Conservation (phyloP, 2,113 vertebrate species). For the Dipodomys spectabilis region DNA sequence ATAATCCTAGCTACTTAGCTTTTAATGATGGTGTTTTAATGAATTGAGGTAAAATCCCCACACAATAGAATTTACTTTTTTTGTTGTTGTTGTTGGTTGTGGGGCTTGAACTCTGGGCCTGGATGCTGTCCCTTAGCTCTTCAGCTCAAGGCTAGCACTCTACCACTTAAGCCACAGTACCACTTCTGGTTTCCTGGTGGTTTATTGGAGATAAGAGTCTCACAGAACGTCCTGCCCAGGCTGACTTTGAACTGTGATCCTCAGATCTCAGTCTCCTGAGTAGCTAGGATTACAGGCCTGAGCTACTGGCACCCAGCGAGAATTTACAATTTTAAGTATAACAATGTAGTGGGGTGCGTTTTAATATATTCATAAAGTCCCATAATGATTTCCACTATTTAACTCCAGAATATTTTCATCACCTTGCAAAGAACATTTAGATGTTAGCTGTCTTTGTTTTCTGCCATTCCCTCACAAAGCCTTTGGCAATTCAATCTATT, state of each 20-base stretch:
- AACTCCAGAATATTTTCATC: not conserved
- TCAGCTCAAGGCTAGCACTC: too few relatives aligned
- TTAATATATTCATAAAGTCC: not conserved
- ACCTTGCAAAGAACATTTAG: not conserved
- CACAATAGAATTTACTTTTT: not conserved
- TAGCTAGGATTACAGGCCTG: too few relatives aligned
- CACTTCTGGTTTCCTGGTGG: too few relatives aligned
- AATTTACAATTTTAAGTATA: not conserved
- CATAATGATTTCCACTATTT: not conserved
- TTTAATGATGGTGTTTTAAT: not conserved
- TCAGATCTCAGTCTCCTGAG: too few relatives aligned
- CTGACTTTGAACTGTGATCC: too few relatives aligned
- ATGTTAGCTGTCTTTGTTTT: not conserved
- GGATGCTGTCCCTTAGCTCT: too few relatives aligned
- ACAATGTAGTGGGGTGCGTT: not conserved
- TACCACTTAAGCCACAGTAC: too few relatives aligned
- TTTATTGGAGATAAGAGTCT: too few relatives aligned
- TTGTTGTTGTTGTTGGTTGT: too few relatives aligned
- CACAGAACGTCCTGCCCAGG: too few relatives aligned
- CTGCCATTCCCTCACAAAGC: accelerated
- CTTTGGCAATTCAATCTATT: not conserved
- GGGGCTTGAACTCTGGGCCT: too few relatives aligned
- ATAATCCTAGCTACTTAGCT: not conserved
- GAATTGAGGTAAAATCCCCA: not conserved
- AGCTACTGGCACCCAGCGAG: too few relatives aligned